Base-by-base conservation (phyloP, 2,797 vertebrate genomes). In the Scomberomorus guttatus region DNA sequence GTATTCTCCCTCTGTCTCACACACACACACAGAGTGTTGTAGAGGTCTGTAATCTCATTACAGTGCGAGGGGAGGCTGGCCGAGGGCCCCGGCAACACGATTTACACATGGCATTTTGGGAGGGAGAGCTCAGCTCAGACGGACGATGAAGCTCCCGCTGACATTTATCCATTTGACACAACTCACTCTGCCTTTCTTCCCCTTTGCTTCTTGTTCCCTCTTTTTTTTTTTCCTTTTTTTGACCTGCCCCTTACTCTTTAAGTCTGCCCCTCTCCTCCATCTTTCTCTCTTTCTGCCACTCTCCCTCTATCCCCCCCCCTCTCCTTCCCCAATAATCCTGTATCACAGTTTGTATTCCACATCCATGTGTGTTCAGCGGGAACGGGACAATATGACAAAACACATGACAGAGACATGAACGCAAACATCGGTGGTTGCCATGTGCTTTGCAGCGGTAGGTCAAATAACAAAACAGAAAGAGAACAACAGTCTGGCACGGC, bases 1-100 rank as follows among this genome's bases (percentile, higher is more conserved):
- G 67, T 62, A 67, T 80, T 73, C 60, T 66, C 79, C 57, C 65
- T 18, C 59, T 57, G 3, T 61, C 55, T 46, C 61, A 46, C 83
- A 62, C 87, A 65, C 66, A 67, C 60, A 52, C 71, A 64, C 63
- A 74, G 17, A 70, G 79, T 70, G 76, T 84, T 84, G 83, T 85
- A 82, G 90, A 92, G 90, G 85, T 84, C 90, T 90, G 92, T 95
- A 95, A 96, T 95, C 95, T 94, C 87, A 95, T 95, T 95, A 94
- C 88, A 81, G 83, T 65, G 84, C 87, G 79, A 54, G 56, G 85
- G 79, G 84, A 90, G 87, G 90, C 89, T 94, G 93, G 90, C 91
- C 63, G 66, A 68, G 81, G 87, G 89, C 89, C 87, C 87, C 75
- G 58, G 92, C 82, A 84, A 79, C 6, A 34, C 78, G 84, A 92